Evolutionary conservation across 37 sponge, comb jelly and placozoan species (phyloP), one percentile per base, ranked within the genome.

Genomic region (Mnemiopsis leidyi): DNA sequence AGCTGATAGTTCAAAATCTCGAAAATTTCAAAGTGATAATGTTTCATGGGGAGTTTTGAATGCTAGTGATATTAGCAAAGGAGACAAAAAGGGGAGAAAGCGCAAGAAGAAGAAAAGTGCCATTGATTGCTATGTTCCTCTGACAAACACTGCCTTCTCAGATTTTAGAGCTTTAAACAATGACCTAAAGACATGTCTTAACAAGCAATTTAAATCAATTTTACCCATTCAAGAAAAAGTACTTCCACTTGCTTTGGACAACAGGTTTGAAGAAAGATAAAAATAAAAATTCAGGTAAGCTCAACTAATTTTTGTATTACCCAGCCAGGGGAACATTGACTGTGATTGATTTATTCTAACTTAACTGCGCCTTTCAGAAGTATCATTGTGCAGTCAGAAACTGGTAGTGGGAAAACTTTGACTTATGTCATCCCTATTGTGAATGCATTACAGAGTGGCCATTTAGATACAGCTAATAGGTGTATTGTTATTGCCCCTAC

Each of bases 371-470:
- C 33, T 32, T 31, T 77, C 90, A 85, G 90, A 37, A 85, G 90
- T 85, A 18, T 85, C 7, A 5, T 85, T 13, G 24, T 85, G 2
- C 90, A 85, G 35, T 38, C 90, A 28, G 90, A 85, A 25, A 85
- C 90, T 32, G 90, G 90, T 3, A 85, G 90, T 85, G 90, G 90
- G 0, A 85, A 85, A 25, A 85, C 90, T 2, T 25, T 85, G 61
- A 33, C 61, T 2, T 85, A 40, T 85, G 90, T 61, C 24, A 39
- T 85, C 1, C 90, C 90, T 29, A 28, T 85, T 40, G 26, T 85
- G 61, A 85, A 85, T 40, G 61, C 21, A 0, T 18, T 85, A 24
- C 48, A 36, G 36, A 85, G 39, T 26, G 90, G 90, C 13, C 2
- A 2, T 1, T 25, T 85, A 20, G 23, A 25, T n/a, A 18, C 23